phyloP scores from a whole-genome alignment of 2,888 invertebrate genomes.

The Steinernema scapterisci region DNA sequence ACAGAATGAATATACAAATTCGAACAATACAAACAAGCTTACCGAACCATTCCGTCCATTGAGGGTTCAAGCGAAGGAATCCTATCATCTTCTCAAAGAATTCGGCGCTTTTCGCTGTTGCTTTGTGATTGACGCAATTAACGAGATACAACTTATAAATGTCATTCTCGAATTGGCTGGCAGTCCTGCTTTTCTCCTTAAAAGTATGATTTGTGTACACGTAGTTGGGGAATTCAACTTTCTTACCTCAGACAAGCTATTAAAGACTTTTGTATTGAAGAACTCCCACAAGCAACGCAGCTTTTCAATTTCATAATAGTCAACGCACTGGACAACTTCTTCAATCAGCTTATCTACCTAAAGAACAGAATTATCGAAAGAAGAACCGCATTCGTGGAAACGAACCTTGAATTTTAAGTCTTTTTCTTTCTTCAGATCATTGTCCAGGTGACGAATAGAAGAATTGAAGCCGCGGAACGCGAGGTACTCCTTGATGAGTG shows the following conservation, averaged over 20 bases:
- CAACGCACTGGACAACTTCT: conserved; percentile 55
- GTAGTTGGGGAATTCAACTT: too few relatives aligned
- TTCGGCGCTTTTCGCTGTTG: conserved; percentile 73
- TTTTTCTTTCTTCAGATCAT: conserved; percentile 42
- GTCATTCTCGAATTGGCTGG: conserved; percentile 79
- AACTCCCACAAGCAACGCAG: conserved; percentile 52
- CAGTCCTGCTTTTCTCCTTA: conserved; percentile 49
- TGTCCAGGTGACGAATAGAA: conserved; percentile 42
- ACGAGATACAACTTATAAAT: conserved; percentile 86
- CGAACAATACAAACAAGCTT: conserved; percentile 37
- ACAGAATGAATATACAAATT: conserved; percentile 61
- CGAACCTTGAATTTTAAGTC: conserved; percentile 46
- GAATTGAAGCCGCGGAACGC: conserved; percentile 41
- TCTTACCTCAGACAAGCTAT: conserved; percentile 49
- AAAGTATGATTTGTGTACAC: conserved; percentile 7
- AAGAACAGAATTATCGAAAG: neutral
- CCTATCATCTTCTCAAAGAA: conserved; percentile 57
- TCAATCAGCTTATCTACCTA: conserved; percentile 56
- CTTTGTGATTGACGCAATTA: conserved; percentile 81
- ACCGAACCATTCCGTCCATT: conserved; percentile 64
- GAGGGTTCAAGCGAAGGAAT: conserved; percentile 49
- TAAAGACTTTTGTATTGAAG: conserved; percentile 55
- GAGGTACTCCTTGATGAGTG: conserved; percentile 45
- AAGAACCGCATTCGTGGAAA: neutral
- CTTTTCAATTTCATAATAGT: conserved; percentile 52